A percentile compares a stretch with the other conserved stretches of the same genome.
Evolutionary conservation across 2,888 invertebrate genomes (phyloP).

Genomic region (Synergus japonicus): DNA sequence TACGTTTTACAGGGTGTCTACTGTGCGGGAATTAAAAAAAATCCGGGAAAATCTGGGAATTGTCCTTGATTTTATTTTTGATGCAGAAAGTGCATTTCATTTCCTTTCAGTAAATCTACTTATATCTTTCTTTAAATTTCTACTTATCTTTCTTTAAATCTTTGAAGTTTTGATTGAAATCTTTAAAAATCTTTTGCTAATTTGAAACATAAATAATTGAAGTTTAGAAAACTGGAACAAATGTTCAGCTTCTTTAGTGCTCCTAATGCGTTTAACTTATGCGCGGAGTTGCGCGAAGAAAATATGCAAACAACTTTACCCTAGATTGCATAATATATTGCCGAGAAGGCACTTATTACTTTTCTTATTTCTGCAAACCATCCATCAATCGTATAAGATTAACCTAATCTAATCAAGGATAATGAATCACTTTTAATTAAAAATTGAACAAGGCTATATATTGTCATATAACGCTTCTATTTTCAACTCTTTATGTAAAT

Average conservation of each 20-base stretch:
- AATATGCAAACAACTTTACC: not conserved
- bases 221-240: slow-evolving; percentile 4
- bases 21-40: too few species aligned
- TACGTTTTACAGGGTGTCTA: not conserved
- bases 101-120: too few species aligned
- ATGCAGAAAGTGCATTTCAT: too few species aligned
- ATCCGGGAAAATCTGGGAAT: not conserved
- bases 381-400: not conserved
- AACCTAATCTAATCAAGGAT: slow-evolving; percentile 4
- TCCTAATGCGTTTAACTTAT: not conserved
- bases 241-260: not conserved
- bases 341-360: not conserved
- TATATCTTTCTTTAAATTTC: too few species aligned
- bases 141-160: too few species aligned
- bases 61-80: too few species aligned
- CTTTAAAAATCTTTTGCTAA: not conserved
- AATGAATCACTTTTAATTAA: not conserved
- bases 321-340: slow-evolving; percentile 1
- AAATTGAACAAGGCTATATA: not conserved
- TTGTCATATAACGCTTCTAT: not conserved
- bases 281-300: not conserved
- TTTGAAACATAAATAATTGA: not conserved
- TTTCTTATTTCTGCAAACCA: not conserved
- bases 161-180: not conserved
- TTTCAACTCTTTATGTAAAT: not conserved